Conservation (phyloP, 1,140 invertebrate genomes). For the Augochlora pura region DNA sequence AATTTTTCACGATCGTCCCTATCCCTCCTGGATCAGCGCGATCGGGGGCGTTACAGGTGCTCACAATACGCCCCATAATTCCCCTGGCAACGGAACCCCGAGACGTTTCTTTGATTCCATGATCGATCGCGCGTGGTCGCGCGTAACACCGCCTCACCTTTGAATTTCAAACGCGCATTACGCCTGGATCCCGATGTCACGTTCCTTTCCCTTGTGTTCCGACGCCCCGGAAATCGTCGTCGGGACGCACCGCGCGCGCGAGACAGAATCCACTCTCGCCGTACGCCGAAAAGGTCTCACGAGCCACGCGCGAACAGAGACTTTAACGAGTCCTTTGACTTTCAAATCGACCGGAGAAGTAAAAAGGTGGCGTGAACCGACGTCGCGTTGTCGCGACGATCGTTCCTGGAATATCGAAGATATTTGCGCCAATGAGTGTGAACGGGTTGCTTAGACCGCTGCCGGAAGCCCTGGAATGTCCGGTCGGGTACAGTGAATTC, state of each 20-base stretch:
- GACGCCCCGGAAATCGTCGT: not conserved
- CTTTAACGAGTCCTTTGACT: constrained; percentile 2
- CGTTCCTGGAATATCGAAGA: not conserved
- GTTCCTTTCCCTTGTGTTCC: not conserved
- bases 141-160: not conserved
- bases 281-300: not conserved
- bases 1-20: not conserved
- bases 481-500: too few relatives aligned
- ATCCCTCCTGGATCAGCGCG: too few relatives aligned
- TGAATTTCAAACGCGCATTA: constrained; percentile 2
- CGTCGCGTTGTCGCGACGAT: not conserved
- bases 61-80: not conserved
- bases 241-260: not conserved
- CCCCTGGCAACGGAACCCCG: not conserved
- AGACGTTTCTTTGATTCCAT: constrained; percentile 4
- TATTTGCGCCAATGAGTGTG: too few relatives aligned
- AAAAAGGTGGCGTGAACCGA: not conserved
- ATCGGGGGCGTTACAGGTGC: not conserved
- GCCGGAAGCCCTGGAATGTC: too few relatives aligned
- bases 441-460: too few relatives aligned
- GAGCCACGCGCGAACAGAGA: not conserved
- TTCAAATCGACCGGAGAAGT: not conserved
- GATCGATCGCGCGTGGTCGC: not conserved
- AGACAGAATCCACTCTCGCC: not conserved
- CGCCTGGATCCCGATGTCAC: not conserved